Percentiles rank a stretch among this genome's conserved stretches.
Conservation (phyloP, 1,140 invertebrate species). For the Physella acuta region DNA sequence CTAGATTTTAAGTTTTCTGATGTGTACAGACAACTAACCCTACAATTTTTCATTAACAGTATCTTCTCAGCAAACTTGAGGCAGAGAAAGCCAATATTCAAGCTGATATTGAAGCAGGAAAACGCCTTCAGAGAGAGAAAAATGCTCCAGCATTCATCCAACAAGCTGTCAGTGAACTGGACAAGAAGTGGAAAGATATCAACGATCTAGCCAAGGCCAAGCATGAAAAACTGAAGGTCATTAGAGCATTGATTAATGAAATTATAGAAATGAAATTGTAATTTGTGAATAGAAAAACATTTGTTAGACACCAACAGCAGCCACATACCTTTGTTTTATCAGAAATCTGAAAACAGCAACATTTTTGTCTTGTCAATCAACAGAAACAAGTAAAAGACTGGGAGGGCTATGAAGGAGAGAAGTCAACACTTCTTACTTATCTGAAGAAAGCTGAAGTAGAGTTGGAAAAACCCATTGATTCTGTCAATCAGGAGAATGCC, state of each 20-base stretch:
- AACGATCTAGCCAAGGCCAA: slow-evolving; percentile 82
- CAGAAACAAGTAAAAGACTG: slow-evolving; percentile 76
- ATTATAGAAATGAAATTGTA: no score
- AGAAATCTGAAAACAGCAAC: no score
- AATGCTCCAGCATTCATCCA: slow-evolving; percentile 84
- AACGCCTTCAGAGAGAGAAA: slow-evolving; percentile 81
- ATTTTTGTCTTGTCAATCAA: no score
- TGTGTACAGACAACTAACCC: no score
- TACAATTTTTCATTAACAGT: slow-evolving; percentile 49
- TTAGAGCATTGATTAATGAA: background rate
- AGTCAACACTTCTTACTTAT: slow-evolving; percentile 77
- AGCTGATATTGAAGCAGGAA: slow-evolving; percentile 85
- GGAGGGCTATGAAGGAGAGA: slow-evolving; percentile 82
- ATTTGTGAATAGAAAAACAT: no score
- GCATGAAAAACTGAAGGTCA: slow-evolving; percentile 75
- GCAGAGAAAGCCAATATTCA: slow-evolving; percentile 82
- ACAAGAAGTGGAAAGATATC: slow-evolving; percentile 83
- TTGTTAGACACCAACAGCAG: no score
- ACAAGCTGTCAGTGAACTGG: slow-evolving; percentile 79
- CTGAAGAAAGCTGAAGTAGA: slow-evolving; percentile 82
- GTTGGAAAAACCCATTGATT: slow-evolving; percentile 60
- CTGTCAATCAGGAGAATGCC: slow-evolving; percentile 50
- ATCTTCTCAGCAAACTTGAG: slow-evolving; percentile 72
- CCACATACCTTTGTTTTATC: no score
- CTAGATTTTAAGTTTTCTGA: no score